Evolutionary conservation across 2,113 vertebrate species (phyloP).

Genomic region (Otus sunia): DNA sequence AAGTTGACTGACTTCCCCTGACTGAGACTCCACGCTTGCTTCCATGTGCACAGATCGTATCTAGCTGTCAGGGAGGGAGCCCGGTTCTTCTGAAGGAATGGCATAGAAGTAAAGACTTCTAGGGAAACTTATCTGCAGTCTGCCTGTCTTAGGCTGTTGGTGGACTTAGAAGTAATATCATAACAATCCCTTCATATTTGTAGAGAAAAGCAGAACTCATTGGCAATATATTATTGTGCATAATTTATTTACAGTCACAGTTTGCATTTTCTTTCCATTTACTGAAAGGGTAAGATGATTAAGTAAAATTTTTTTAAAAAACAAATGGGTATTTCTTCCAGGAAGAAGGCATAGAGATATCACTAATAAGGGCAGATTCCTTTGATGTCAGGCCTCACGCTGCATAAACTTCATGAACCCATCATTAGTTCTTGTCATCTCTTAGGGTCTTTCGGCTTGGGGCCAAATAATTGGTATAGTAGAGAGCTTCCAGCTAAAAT

Average conservation of each 20-base stretch:
- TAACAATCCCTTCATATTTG: background rate
- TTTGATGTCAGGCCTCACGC: slow-evolving; percentile 25
- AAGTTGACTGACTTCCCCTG: background rate
- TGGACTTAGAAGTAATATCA: background rate
- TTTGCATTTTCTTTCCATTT: background rate
- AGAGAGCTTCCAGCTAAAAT: slow-evolving; percentile 67
- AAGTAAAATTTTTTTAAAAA: background rate
- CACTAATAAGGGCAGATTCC: slow-evolving; percentile 22
- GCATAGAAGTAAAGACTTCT: background rate
- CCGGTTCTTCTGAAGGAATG: background rate
- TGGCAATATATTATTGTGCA: background rate
- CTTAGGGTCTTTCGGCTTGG: slow-evolving; percentile 32
- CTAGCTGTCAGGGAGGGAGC: background rate
- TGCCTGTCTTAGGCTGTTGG: background rate
- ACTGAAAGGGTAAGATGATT: background rate
- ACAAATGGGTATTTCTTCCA: background rate
- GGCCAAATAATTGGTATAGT: slow-evolving; percentile 61
- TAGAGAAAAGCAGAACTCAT: background rate
- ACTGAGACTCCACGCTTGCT: background rate
- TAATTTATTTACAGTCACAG: background rate
- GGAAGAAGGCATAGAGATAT: background rate
- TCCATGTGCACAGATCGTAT: background rate
- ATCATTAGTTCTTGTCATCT: slow-evolving; percentile 60
- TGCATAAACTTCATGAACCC: slow-evolving; percentile 17
- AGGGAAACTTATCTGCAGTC: background rate